A percentile compares a stretch with the other conserved stretches of the same genome.
Evolutionary conservation across 2,797 vertebrate species (phyloP).

Genomic region (Amazonetta brasiliensis): DNA sequence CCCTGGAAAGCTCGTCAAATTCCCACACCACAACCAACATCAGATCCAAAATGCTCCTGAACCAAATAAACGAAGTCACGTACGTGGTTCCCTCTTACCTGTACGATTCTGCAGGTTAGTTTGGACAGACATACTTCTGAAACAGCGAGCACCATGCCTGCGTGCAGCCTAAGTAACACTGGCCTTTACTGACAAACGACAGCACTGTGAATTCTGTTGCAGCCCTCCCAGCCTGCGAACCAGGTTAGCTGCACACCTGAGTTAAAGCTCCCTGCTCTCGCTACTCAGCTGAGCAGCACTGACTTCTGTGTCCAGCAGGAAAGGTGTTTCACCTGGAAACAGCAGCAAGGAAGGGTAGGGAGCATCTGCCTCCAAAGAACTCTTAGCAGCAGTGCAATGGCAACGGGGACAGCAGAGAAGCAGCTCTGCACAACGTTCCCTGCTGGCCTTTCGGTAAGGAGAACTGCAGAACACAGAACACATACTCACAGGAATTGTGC

Average conservation of each 20-base stretch:
- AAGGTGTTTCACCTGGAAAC: neutral
- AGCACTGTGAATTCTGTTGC: neutral
- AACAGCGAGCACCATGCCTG: neutral
- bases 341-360: neutral
- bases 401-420: neutral
- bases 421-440: neutral
- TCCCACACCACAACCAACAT: neutral
- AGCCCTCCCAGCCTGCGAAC: neutral
- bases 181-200: neutral
- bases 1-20: neutral
- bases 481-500: constrained; percentile 94
- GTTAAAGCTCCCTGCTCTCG: neutral
- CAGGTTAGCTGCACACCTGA: neutral
- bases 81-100: neutral
- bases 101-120: neutral
- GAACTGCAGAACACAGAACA: neutral
- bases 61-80: neutral
- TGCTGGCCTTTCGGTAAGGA: neutral
- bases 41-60: no score
- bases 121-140: neutral
- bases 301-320: neutral
- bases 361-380: neutral
- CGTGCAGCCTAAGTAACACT: neutral
- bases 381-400: neutral
- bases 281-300: neutral